Base-by-base conservation (phyloP, 2,113 vertebrate species). In the Strigops habroptila region DNA sequence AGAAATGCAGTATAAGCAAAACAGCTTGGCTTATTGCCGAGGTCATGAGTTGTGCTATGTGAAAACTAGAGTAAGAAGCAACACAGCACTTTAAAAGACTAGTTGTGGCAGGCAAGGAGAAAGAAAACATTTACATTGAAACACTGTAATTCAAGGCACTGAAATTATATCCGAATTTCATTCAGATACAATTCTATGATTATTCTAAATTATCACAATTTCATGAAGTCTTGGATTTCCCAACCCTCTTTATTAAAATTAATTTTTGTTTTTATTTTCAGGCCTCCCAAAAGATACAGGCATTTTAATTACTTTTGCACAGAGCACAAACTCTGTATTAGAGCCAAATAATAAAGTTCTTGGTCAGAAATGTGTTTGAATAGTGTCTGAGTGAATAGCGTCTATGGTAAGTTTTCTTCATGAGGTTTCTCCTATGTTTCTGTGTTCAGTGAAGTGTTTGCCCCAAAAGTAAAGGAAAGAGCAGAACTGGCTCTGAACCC, bases 1-100 rank as follows among this genome's bases (percentile, higher is more conserved):
- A 83, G 81, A 88, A 95, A 75, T 23, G 21, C 83, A 88, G 31
- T 7, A 37, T 86, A 92, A 95, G 93, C 93, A 90, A 69, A 85
- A 95, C 59, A 81, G 14, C 41, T 69, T 96, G 96, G 91, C 78
- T 88, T 76, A 37, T 5, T 65, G 96, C 93, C 76, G 1, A 93
- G 93, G 65, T 89, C 79, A 88, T 27, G 65, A 31, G 46, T 27
- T 96, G 82, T 44, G 80, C 87, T 95, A 7, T 86, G 88, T 51
- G 73, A 82, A 96, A 90, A 84, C 39, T 12, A 31, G 68, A 91
- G 48, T 62, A 86, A 91, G 76, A 85, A 93, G 82, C 53, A 96
- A 53, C 52, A 57, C 27, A 83, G 63, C 24, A 28, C 77, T 90
- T 90, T 22, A 49, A 71, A 67, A 71, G 35, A 53, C 12, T n/a